These are phyloP conservation scores for Columba livia DNA, from an alignment of 2,113 vertebrate genomes.

Conservation along the genomic window DNA sequence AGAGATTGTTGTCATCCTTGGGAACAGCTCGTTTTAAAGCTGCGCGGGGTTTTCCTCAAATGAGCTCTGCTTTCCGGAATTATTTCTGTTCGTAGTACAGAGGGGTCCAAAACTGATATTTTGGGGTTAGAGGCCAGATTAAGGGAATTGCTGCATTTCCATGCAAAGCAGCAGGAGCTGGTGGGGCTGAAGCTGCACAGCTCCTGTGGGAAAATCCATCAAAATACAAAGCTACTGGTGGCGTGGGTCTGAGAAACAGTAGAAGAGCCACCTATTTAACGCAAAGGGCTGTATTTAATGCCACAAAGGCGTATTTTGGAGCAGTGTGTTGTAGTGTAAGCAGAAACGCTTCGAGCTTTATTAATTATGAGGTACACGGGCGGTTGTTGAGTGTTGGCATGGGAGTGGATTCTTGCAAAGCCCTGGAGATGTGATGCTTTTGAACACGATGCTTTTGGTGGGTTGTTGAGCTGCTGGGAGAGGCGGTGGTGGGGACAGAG, in stretches of 20 bases:
- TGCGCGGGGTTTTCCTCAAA: neutral
- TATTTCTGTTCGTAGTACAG: neutral
- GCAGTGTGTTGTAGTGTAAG: fast-evolving
- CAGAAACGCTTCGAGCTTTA: neutral
- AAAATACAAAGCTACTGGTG: neutral
- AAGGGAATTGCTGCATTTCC: neutral
- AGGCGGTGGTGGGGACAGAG: neutral
- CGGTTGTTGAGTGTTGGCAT: neutral
- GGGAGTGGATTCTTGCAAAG: too few relatives aligned
- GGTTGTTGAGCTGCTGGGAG: too few relatives aligned
- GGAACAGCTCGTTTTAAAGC: neutral
- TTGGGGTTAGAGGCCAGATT: neutral
- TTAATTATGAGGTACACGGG: neutral
- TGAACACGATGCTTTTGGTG: too few relatives aligned
- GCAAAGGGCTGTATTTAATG: neutral
- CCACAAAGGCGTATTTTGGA: neutral
- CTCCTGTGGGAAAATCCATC: neutral
- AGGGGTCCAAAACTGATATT: neutral
- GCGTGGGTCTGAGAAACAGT: neutral
- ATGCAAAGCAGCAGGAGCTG: neutral
- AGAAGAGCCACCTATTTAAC: neutral
- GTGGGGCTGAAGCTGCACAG: neutral
- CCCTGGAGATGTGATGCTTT: too few relatives aligned
- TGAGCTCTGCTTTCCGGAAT: neutral
- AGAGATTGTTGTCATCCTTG: neutral